Percentiles rank a stretch among this genome's conserved stretches.
Evolutionary conservation across 2,888 invertebrate genomes (phyloP).

Genomic region (Drosophila antonietae): DNA sequence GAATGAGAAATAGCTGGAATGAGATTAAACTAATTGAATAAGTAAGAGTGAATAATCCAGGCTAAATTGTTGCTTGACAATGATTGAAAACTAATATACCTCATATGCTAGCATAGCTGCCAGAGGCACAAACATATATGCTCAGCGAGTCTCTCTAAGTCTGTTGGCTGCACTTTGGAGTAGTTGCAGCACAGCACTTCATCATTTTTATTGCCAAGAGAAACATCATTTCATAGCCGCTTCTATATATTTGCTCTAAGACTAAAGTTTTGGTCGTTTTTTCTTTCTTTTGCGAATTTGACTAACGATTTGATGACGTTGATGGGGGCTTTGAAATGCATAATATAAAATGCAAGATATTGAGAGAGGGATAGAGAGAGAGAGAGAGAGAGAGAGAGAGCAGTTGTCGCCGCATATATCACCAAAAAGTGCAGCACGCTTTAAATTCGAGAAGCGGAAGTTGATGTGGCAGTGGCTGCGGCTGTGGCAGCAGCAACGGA

Average conservation of each 20-base stretch:
- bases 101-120: not conserved
- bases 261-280: conserved; percentile 8
- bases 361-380: not conserved
- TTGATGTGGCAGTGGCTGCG: not conserved
- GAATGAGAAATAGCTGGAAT: not conserved
- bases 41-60: not conserved
- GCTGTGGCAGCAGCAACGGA: conserved; percentile 27
- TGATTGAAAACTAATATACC: not conserved
- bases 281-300: conserved; percentile 56
- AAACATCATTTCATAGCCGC: not conserved
- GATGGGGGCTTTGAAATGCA: conserved; percentile 68
- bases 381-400: not conserved
- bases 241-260: not conserved
- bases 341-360: conserved; percentile 1
- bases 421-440: conserved; percentile 51
- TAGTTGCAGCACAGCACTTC: conserved; percentile 62
- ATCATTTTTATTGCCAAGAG: conserved; percentile 75
- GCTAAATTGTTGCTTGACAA: not conserved
- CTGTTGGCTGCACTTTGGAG: conserved; percentile 53
- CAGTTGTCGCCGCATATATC: conserved; percentile 40
- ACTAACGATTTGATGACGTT: conserved; percentile 77
- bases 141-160: conserved; percentile 12
- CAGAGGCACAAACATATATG: conserved; percentile 3
- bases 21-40: too few species aligned
- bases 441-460: conserved; percentile 47